phyloP scores from a whole-genome alignment of 92 coral and sea anemone genomes.

The Zoanthus sansibaricus region DNA sequence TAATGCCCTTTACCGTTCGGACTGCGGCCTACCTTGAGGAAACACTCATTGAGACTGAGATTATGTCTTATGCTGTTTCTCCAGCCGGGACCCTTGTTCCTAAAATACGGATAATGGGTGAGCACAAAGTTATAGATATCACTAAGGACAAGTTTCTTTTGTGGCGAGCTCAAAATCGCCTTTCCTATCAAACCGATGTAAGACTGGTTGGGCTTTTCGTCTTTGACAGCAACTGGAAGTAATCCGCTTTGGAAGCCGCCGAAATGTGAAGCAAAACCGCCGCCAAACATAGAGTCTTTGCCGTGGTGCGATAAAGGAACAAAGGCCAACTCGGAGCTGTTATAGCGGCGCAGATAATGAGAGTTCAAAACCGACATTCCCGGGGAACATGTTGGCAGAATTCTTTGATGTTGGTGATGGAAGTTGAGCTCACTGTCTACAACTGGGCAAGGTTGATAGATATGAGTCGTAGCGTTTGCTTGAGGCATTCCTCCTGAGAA shows the following conservation, averaged over 20 bases:
- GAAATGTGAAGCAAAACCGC: background rate
- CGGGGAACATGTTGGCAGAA: slow-evolving; percentile 19
- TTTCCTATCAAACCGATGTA: slow-evolving; percentile 68
- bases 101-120: slow-evolving; percentile 63
- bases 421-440: background rate
- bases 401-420: slow-evolving; percentile 23
- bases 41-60: slow-evolving; percentile 63
- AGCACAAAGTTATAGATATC: slow-evolving; percentile 70
- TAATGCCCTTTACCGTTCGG: slow-evolving; percentile 67
- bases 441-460: background rate
- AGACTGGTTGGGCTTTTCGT: slow-evolving; percentile 68
- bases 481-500: background rate
- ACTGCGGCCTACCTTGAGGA: slow-evolving; percentile 67
- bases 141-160: slow-evolving; percentile 59
- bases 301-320: slow-evolving; percentile 17
- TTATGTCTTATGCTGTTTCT: slow-evolving; percentile 67
- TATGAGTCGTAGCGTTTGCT: background rate
- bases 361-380: background rate
- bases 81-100: slow-evolving; percentile 74
- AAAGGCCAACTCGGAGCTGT: slow-evolving; percentile 34
- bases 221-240: slow-evolving; percentile 35
- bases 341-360: slow-evolving; percentile 13
- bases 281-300: slow-evolving; percentile 8
- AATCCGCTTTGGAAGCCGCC: slow-evolving; percentile 15
- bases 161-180: slow-evolving; percentile 66